Evolutionary conservation across 1,140 invertebrate genomes (phyloP).

Genomic region (Leptopilina clavipes): DNA sequence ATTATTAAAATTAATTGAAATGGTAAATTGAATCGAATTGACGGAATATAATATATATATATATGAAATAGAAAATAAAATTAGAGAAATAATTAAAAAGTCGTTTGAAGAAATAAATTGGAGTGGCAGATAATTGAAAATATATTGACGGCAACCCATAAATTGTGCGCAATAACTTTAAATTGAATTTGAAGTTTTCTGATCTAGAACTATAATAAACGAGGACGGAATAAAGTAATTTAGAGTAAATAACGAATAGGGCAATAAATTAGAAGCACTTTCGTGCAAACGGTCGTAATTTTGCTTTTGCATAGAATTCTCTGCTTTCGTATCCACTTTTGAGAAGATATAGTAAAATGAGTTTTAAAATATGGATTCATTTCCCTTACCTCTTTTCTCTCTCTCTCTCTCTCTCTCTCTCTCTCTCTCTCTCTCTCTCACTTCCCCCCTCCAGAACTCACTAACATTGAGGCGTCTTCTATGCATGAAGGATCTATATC

Average conservation of each 20-base stretch:
- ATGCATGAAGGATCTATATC: slow-evolving; percentile 2
- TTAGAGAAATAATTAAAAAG: neutral
- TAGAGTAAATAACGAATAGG: slow-evolving; percentile 19
- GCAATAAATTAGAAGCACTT: slow-evolving; percentile 16
- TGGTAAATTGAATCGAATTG: no score
- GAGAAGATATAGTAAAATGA: slow-evolving; percentile 12
- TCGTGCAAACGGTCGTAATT: slow-evolving; percentile 18
- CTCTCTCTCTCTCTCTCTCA: neutral
- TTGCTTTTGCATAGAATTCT: slow-evolving; percentile 13
- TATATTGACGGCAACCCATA: neutral
- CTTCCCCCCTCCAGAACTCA: neutral
- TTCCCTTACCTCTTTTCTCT: slow-evolving; percentile 36
- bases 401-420: neutral
- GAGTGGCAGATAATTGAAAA: neutral
- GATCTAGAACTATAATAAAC: slow-evolving; percentile 20
- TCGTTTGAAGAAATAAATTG: no score
- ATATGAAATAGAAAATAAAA: neutral
- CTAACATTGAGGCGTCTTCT: neutral
- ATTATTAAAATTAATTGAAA: no score
- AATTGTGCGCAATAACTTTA: neutral
- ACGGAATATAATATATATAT: no score
- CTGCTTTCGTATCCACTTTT: slow-evolving; percentile 11
- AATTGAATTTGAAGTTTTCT: slow-evolving; percentile 17
- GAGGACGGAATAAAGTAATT: slow-evolving; percentile 19
- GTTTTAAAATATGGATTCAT: slow-evolving; percentile 20